Base-by-base conservation (phyloP, 2,888 invertebrate species). In the Drosophila testacea region DNA sequence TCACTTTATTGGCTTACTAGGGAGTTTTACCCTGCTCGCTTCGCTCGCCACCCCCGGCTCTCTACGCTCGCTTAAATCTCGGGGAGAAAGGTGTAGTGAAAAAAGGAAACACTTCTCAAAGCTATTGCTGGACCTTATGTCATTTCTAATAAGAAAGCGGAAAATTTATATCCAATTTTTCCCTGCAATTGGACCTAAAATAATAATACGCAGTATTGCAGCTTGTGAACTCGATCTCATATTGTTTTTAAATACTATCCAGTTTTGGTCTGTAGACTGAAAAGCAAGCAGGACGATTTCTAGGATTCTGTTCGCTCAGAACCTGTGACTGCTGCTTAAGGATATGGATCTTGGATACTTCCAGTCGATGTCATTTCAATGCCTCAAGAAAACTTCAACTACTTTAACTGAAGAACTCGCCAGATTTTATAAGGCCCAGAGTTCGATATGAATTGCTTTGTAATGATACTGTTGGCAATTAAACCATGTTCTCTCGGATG, bases 241-340 rank as follows among this genome's bases (percentile, higher is more conserved):
- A 83, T 4, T 28, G 13, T 1, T 2, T 0, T 2, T 62, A 4
- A 30, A 63, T 34, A 0, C 5, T 10, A 30, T 76, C 64, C 9
- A 83, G 38, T 4, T 30, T 1, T 4, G 81, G 79, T 0, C 6
- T 36, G 28, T 72, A 83, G 47, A 32, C 36, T 4, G 27, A 28
- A 22, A 82, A 81, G 28, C 83, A 81, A 3, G 0, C 0, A 1
- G 47, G 42, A 4, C 51, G 28, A 7, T 34, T 55, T 4, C 0
- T 5, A 1, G 81, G 56, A 65, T 73, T 70, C 41, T 62, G 55
- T 7, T 50, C 79, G 6, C 68, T 57, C 11, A 78, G 28, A 30
- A 41, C 9, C 10, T 72, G 48, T 5, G 83, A 11, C 22, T 72
- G 38, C 5, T 81, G 65, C 44, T 81, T 55, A 42, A 81, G 55